Evolutionary conservation across 2,113 vertebrate species (phyloP), one percentile per base, ranked within the genome.

Genomic region (Epinephelus cyanopodus): DNA sequence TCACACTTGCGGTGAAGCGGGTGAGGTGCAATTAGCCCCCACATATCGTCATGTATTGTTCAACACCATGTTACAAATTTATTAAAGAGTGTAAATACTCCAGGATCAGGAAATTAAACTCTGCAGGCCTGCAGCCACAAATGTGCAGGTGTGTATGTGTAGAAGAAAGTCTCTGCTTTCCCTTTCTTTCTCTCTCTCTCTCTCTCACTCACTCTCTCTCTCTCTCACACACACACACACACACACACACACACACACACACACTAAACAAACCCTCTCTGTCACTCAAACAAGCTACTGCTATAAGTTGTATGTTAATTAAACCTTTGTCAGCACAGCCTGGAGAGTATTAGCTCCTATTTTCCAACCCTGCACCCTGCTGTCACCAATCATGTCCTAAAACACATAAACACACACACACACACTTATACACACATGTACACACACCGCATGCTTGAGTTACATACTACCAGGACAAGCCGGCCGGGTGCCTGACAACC

Each of bases 301-400:
- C 81, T 75, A 73, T 89, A 80, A 80, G 88, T 87, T 92, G 84
- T 69, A 72, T 86, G 86, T 91, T 92, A 93, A 94, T 94, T 90
- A 88, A 93, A 92, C 85, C 87, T 89, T 92, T 93, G 88, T 92
- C 75, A 82, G 58, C 62, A 62, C 37, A 83, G 74, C 81, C 64
- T 81, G 62, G 71, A 87, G 85, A 87, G 74, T 80, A 88, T 89
- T 64, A 82, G 48, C 84, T 86, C 68, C 74, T 75, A 68, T 88
- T 87, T 92, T 87, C 76, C 63, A 64, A 91, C 77, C 66, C 68
- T 68, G 66, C 83, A 60, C 83, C 88, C 84, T 57, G 76, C 86
- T 77, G 84, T 86, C 79, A 81, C 81, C 79, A 52, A 84, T 86
- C 83, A 82, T 79, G 68, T 82, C 79, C 77, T 80, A 70, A 88